These are phyloP conservation scores for Syrmaticus mikado DNA, from an alignment of 2,113 vertebrate genomes.

Conservation along the genomic window DNA sequence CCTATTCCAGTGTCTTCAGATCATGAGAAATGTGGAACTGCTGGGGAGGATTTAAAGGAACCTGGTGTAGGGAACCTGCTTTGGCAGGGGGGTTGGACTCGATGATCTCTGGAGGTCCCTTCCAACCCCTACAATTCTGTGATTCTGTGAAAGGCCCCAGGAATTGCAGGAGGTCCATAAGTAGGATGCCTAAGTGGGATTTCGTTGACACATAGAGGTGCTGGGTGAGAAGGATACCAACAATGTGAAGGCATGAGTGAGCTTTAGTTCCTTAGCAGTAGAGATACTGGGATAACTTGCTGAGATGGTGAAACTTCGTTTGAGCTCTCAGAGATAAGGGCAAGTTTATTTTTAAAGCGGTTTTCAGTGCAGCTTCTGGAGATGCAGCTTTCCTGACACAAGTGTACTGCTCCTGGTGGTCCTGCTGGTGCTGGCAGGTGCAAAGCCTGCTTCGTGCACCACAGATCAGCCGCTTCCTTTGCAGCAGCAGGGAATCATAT, in stretches of 20 bases:
- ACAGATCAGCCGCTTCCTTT: background rate
- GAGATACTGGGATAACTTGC: background rate
- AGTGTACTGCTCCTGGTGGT: background rate
- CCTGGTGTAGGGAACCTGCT: too few species aligned
- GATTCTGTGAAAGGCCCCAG: background rate
- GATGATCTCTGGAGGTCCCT: too few species aligned
- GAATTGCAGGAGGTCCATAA: background rate
- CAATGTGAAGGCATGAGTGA: background rate
- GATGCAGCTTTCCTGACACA: fast-evolving
- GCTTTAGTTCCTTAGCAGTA: background rate
- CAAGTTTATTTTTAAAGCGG: background rate
- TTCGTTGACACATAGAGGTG: fast-evolving
- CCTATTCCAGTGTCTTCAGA: background rate
- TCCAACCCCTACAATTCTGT: too few species aligned
- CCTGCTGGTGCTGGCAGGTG: background rate
- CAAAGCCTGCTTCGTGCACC: background rate
- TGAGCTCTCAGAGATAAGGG: background rate
- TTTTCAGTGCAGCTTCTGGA: background rate
- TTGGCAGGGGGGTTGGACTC: too few species aligned
- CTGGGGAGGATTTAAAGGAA: background rate
- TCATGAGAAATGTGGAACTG: background rate
- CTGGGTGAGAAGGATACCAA: background rate
- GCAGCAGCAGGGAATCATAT: background rate
- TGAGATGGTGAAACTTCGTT: background rate
- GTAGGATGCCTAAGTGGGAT: fast-evolving